These are phyloP conservation scores for Nomada ferruginata DNA, from an alignment of 2,888 invertebrate species.

Conservation along the genomic window DNA sequence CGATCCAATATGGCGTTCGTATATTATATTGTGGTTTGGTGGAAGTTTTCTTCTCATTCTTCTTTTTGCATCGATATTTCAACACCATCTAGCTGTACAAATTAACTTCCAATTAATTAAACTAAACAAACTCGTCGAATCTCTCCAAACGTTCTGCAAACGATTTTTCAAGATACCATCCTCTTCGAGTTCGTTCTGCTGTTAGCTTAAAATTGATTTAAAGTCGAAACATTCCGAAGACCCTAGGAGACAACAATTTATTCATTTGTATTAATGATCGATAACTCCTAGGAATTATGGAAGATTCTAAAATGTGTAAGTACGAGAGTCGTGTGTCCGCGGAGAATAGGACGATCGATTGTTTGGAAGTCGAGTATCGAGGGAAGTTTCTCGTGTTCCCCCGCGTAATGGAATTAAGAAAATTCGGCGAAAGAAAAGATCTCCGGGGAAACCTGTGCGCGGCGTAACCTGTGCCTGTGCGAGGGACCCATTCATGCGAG, in stretches of 20 bases:
- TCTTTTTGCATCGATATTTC: background rate
- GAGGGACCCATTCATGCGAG: slow-evolving; percentile 47
- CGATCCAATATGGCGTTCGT: no score
- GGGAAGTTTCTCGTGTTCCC: background rate
- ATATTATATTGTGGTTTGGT: no score
- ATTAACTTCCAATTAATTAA: no score
- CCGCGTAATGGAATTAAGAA: slow-evolving; percentile 11
- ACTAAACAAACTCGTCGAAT: no score
- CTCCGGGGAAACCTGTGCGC: slow-evolving; percentile 50
- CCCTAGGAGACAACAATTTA: background rate
- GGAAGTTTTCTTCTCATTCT: background rate
- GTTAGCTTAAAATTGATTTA: no score
- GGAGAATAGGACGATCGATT: background rate
- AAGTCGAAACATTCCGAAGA: no score
- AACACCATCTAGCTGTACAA: no score
- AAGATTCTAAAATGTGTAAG: background rate
- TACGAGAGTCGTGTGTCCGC: background rate
- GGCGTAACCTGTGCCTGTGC: slow-evolving; percentile 24
- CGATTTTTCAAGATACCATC: no score
- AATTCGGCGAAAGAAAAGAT: slow-evolving; percentile 46
- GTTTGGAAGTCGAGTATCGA: no score
- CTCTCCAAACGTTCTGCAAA: no score
- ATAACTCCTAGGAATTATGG: background rate
- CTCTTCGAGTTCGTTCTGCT: no score
- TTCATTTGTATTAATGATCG: background rate